A percentile compares a stretch with the other conserved stretches of the same genome.
Conservation (phyloP, 2,113 vertebrate genomes). For the Rhinichthys klamathensis region DNA sequence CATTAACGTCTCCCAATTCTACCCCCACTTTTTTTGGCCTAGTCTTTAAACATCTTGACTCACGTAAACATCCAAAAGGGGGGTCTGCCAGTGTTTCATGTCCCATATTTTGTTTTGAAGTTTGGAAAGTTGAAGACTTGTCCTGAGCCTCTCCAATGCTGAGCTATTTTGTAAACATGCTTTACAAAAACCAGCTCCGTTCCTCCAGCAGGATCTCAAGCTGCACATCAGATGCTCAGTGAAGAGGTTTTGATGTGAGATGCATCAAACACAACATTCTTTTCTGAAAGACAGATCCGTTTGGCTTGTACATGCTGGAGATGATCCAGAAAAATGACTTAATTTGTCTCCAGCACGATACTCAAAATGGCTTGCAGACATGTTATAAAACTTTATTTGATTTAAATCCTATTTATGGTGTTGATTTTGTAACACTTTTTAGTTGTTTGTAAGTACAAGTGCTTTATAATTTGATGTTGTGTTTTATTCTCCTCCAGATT, state of each 20-base stretch:
- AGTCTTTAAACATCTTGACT: constrained; percentile 44
- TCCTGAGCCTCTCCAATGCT: not conserved
- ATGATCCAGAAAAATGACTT: constrained; percentile 44
- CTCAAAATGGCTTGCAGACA: constrained; percentile 39
- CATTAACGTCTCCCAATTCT: not conserved
- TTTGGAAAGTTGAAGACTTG: constrained; percentile 25
- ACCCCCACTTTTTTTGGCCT: constrained; percentile 26
- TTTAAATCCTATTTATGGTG: not conserved
- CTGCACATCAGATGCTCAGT: constrained; percentile 48
- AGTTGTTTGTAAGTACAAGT: not conserved
- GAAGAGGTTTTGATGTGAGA: constrained; percentile 49
- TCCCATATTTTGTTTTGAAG: constrained; percentile 48
- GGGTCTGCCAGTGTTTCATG: constrained; percentile 43
- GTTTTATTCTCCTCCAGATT: constrained; percentile 76
- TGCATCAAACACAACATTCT: constrained; percentile 33
- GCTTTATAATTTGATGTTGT: constrained; percentile 6
- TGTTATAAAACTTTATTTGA: not conserved
- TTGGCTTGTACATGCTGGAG: constrained; percentile 39
- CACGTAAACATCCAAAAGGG: constrained; percentile 41
- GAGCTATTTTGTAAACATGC: constrained; percentile 59
- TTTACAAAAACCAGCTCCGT: constrained; percentile 58
- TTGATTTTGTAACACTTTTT: not conserved
- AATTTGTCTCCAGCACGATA: constrained; percentile 41
- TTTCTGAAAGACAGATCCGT: constrained; percentile 20
- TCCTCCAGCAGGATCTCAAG: constrained; percentile 10